Evolutionary conservation across 2,888 invertebrate genomes (phyloP).

Genomic region (Eupithecia vulgata): DNA sequence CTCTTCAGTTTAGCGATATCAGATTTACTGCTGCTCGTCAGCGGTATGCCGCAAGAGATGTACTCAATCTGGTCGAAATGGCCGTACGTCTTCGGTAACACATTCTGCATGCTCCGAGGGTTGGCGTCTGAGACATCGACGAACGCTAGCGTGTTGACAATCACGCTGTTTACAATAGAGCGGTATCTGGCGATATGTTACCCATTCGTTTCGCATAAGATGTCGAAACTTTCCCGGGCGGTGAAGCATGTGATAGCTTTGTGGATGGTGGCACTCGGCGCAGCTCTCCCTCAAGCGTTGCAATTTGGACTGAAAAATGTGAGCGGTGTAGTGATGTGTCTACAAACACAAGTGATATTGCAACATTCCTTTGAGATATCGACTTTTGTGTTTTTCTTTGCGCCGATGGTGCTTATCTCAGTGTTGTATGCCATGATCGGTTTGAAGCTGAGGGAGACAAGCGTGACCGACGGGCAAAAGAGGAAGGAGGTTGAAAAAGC

Average conservation of each 20-base stretch:
- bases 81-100: slow-evolving; percentile 90
- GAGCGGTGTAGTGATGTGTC: slow-evolving; percentile 73
- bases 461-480: slow-evolving; percentile 59
- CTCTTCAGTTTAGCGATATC: slow-evolving; percentile 93
- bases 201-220: slow-evolving; percentile 89
- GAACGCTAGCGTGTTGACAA: slow-evolving; percentile 90
- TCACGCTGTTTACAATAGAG: slow-evolving; percentile 93
- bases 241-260: slow-evolving; percentile 91
- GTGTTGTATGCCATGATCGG: slow-evolving; percentile 89
- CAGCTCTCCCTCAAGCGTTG: slow-evolving; percentile 89
- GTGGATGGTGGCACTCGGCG: slow-evolving; percentile 90
- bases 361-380: slow-evolving; percentile 88
- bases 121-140: slow-evolving; percentile 91
- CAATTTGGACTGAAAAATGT: slow-evolving; percentile 73
- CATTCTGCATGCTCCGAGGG: slow-evolving; percentile 91
- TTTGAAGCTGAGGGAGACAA: slow-evolving; percentile 82
- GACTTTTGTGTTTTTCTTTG: slow-evolving; percentile 88
- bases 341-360: slow-evolving; percentile 79
- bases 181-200: slow-evolving; percentile 86
- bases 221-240: slow-evolving; percentile 94
- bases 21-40: slow-evolving; percentile 89
- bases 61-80: slow-evolving; percentile 90
- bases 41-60: slow-evolving; percentile 93
- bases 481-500: slow-evolving; percentile 56
- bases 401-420: slow-evolving; percentile 90